Evolutionary conservation across 2,888 invertebrate species (phyloP).

Genomic region (Xanthia togata): DNA sequence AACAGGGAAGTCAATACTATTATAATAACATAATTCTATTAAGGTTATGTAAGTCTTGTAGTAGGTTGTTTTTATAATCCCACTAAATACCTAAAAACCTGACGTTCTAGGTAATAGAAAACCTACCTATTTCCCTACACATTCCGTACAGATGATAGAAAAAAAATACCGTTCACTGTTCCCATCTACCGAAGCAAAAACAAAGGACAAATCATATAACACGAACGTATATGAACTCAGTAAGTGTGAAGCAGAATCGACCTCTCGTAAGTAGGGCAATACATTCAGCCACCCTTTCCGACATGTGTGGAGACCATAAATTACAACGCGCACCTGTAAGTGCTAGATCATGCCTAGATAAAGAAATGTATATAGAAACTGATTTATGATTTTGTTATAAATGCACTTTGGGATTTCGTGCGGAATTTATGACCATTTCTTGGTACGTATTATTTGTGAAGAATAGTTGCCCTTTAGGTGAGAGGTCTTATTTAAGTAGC

Average conservation of each 20-base stretch:
- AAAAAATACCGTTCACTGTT: conserved; percentile 23
- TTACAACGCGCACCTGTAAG: conserved; percentile 85
- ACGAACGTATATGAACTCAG: conserved; percentile 56
- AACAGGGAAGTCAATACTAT: too few relatives aligned
- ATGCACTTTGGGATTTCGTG: conserved; percentile 67
- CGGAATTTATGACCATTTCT: conserved; percentile 35
- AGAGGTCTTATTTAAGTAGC: neutral
- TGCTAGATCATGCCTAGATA: conserved; percentile 84
- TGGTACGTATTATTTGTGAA: conserved; percentile 14
- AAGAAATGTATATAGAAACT: conserved; percentile 80
- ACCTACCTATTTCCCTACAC: too few relatives aligned
- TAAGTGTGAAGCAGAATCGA: conserved; percentile 78
- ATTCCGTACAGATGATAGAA: too few relatives aligned
- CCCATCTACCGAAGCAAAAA: conserved; percentile 25
- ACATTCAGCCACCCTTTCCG: conserved; percentile 82
- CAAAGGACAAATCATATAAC: conserved; percentile 66
- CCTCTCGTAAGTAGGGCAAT: conserved; percentile 84
- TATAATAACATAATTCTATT: too few relatives aligned
- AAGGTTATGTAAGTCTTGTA: too few relatives aligned
- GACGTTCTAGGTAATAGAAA: too few relatives aligned
- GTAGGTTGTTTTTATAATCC: too few relatives aligned
- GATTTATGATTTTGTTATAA: conserved; percentile 77
- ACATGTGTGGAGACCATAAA: conserved; percentile 85
- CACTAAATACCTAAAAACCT: too few relatives aligned
- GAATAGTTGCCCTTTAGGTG: conserved; percentile 8